These are phyloP conservation scores for Meloe dianella DNA, from an alignment of 2,888 invertebrate species.

Conservation along the genomic window DNA sequence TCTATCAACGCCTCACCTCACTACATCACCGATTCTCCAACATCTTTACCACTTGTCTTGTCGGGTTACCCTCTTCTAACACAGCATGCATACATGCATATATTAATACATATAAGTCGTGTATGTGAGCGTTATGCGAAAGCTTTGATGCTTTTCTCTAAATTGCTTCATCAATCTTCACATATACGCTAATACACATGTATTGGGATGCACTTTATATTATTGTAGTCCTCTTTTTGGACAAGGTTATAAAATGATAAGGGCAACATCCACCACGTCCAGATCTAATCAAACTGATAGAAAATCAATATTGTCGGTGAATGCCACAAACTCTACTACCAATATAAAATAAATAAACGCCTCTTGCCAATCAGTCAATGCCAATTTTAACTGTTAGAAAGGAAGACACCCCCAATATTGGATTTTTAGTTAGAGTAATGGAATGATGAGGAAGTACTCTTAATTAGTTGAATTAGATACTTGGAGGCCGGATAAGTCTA, in stretches of 20 bases:
- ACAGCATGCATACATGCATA: conserved; percentile 16
- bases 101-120: neutral
- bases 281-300: neutral
- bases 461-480: too few relatives aligned
- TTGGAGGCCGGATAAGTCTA: too few relatives aligned
- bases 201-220: neutral
- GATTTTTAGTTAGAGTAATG: too few relatives aligned
- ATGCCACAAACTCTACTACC: neutral
- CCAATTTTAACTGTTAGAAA: neutral
- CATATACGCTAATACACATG: neutral
- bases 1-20: conserved; percentile 51
- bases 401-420: too few relatives aligned
- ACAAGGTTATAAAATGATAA: neutral
- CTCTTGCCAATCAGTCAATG: neutral
- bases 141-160: conserved; percentile 50
- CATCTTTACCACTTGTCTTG: conserved; percentile 52
- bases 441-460: too few relatives aligned
- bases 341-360: neutral
- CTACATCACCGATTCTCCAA: conserved; percentile 46
- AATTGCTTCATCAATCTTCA: conserved; percentile 50
- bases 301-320: neutral
- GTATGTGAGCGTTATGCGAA: conserved; percentile 45
- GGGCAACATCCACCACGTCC: neutral
- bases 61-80: conserved; percentile 40
- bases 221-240: conserved; percentile 16